phyloP scores from a whole-genome alignment of 2,797 vertebrate species.

The Pipistrellus nathusii region DNA sequence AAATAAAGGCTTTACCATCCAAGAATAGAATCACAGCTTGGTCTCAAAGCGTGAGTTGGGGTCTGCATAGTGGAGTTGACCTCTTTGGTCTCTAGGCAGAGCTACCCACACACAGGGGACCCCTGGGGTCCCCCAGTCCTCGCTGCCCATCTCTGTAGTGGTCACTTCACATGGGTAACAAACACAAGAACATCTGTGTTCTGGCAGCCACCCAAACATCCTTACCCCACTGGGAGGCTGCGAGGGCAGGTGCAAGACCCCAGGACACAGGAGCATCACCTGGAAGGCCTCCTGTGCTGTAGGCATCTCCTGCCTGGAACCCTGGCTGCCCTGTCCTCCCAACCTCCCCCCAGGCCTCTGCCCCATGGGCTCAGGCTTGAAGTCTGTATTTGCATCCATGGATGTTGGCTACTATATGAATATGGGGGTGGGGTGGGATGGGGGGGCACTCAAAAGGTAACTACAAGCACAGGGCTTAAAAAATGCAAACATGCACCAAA shows the following conservation, averaged over 20 bases:
- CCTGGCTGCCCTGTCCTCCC: not conserved
- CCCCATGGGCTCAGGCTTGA: fast-evolving
- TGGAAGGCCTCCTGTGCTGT: not conserved
- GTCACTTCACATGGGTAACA: not conserved
- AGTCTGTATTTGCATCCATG: not conserved
- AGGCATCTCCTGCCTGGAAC: not conserved
- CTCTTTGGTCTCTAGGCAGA: not conserved
- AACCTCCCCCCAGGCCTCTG: not conserved
- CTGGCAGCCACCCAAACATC: fast-evolving
- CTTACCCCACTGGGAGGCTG: not conserved
- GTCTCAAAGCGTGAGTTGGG: not conserved
- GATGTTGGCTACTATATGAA: not conserved
- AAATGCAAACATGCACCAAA: not conserved
- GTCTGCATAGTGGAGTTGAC: not conserved
- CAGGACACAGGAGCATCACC: not conserved
- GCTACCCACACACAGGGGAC: not conserved
- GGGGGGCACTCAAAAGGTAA: not conserved
- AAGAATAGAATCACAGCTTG: not conserved
- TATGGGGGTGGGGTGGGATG: too few relatives aligned
- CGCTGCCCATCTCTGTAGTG: not conserved
- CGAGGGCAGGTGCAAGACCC: fast-evolving
- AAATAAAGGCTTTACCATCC: not conserved
- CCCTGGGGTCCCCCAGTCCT: not conserved
- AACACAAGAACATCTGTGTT: not conserved
- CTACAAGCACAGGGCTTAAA: not conserved